Percentiles rank a stretch among this genome's conserved stretches.
These are phyloP conservation scores for Apamea sordens DNA, from an alignment of 2,888 invertebrate genomes.

Conservation along the genomic window DNA sequence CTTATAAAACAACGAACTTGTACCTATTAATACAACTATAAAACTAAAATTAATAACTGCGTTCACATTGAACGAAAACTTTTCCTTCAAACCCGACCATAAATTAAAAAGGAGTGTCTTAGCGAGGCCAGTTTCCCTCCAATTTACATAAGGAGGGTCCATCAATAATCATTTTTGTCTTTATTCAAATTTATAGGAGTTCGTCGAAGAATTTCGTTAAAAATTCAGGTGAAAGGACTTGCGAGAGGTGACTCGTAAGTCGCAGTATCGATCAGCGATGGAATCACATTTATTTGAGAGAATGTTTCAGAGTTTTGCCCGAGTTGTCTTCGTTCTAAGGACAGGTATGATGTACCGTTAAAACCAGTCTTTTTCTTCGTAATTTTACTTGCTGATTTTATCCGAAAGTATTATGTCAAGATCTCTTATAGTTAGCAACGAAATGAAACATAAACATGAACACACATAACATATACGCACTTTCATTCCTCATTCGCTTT, in stretches of 20 bases:
- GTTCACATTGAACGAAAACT: constrained; percentile 42
- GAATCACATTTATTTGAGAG: constrained; percentile 25
- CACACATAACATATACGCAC: not conserved
- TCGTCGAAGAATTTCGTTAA: constrained; percentile 61
- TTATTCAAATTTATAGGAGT: constrained; percentile 76
- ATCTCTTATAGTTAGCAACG: too few relatives aligned
- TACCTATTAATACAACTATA: constrained; percentile 42
- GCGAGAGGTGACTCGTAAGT: constrained; percentile 28
- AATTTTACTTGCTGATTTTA: not conserved
- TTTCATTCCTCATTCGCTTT: not conserved
- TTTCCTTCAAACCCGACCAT: constrained; percentile 52
- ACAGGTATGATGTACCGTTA: not conserved
- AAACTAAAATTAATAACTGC: constrained; percentile 54
- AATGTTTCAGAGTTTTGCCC: constrained; percentile 15
- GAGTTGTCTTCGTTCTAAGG: not conserved
- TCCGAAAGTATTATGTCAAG: not conserved
- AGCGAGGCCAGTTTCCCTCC: constrained; percentile 46
- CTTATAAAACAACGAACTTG: constrained; percentile 34
- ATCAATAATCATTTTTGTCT: constrained; percentile 78
- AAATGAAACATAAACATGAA: not conserved
- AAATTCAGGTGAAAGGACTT: constrained; percentile 66
- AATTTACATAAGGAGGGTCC: constrained; percentile 74
- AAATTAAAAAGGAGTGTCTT: constrained; percentile 58
- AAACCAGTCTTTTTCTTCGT: not conserved
- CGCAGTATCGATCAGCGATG: constrained; percentile 55